These are phyloP conservation scores for Drosophila pachea DNA, from an alignment of 1,140 invertebrate genomes.

Conservation along the genomic window DNA sequence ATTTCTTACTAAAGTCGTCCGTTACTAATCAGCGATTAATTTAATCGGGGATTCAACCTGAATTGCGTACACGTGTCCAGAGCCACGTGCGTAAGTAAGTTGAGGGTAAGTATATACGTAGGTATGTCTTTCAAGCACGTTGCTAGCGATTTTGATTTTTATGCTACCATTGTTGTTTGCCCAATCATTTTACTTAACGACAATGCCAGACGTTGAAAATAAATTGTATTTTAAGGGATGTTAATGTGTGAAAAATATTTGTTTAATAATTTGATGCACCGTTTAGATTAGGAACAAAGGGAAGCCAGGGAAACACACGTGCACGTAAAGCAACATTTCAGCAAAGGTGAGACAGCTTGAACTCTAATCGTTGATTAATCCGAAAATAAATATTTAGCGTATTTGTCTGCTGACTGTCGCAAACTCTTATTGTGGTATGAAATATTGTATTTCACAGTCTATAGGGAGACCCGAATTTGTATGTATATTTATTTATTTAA, in stretches of 20 bases:
- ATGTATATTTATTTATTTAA: too few species aligned
- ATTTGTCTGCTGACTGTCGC: neutral
- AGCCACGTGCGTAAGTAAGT: conserved; percentile 65
- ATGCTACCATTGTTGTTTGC: conserved; percentile 53
- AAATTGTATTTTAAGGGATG: conserved; percentile 62
- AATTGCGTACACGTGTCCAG: conserved; percentile 71
- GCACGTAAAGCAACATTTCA: conserved; percentile 37
- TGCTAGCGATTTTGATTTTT: conserved; percentile 70
- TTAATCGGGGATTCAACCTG: conserved; percentile 77
- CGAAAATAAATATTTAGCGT: conserved; percentile 18
- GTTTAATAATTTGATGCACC: conserved; percentile 56
- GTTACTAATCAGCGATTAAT: conserved; percentile 78
- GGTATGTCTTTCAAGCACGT: conserved; percentile 54
- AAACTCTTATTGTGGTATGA: neutral
- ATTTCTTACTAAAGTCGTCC: conserved; percentile 55
- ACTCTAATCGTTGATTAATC: conserved; percentile 40
- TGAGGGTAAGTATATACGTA: conserved; percentile 68
- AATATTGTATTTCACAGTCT: too few species aligned
- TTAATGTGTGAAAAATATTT: conserved; percentile 71
- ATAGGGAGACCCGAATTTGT: too few species aligned
- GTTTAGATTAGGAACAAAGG: conserved; percentile 46
- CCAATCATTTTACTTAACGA: conserved; percentile 74
- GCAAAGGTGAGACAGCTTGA: conserved; percentile 42
- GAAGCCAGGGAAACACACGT: conserved; percentile 47
- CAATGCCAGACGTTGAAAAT: conserved; percentile 63